Base-by-base conservation (phyloP, 2,113 vertebrate genomes). In the Clarias batrachus region DNA sequence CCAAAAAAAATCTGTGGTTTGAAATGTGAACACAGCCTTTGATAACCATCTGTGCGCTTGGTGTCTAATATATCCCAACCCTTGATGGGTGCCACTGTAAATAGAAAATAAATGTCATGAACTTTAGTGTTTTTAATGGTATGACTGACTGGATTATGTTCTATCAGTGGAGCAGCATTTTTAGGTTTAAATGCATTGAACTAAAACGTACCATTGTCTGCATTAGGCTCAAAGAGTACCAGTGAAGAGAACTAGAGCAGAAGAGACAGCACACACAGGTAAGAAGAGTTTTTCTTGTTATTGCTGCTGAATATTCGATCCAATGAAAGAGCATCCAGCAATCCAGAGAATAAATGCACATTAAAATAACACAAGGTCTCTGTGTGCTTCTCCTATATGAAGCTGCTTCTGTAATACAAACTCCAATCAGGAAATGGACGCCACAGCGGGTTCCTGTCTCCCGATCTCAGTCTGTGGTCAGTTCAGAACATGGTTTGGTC, bases 391-490 rank as follows among this genome's bases (percentile, higher is more conserved):
- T 54, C 52, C 17, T 82, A 10, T 57, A 12, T 19, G 1, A 87
- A 52, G 48, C 11, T 84, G 71, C 27, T 27, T 25, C 25, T 86
- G 65, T 76, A 60, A 83, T 79, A 57, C 77, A 89, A 54, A 92
- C 90, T 16, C 89, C 91, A 0, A 66, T n/a, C 78, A 83, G 62
- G 73, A 92, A 87, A 85, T 92, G 92, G 92, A 94, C 92, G 21
- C 93, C 93, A n/a, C 94, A 92, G 81, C 92, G 93, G 84, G 91
- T 94, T 54, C 89, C 87, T 6, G 57, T 87, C 90, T 90, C 91
- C 66, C 91, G 92, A 66, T 89, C 91, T 54, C 92, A 93, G 87
- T 90, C 93, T 52, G 88, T 90, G 93, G 94, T 94, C 33, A 84
- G 93, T 91, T 65, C 19, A 13, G 25, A 23, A 68, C 63, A 83